Evolutionary conservation across 2,888 invertebrate genomes (phyloP), one percentile per base, ranked within the genome.

Genomic region (Orthonevra nobilis): DNA sequence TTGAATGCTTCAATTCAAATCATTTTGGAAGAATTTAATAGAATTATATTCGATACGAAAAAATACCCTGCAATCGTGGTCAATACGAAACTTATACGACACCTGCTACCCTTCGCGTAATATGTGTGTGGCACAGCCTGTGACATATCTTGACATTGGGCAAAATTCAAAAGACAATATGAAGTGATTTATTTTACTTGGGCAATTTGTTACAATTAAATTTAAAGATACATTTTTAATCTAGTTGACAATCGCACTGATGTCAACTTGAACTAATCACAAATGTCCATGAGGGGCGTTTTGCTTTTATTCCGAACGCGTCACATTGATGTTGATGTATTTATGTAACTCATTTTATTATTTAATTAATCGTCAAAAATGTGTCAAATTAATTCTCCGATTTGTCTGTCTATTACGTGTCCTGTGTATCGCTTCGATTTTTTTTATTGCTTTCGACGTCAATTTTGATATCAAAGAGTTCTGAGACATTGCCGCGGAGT

Each of bases 241-340:
- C 23, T 23, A 23, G 23, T 23, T 4, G 23, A 17, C 19, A 9
- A 89, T 90, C 68, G 7, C 89, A 0, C 82, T 87, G 5, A 86
- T 82, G 2, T 89, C 89, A 0, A 82, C 54, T 15, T 36, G 32
- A 61, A 26, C 12, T 12, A 14, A 48, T 34, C 34, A 1, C 26
- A 81, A 64, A 63, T 54, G 32, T 46, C 58, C 19, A 50, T 42
- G 23, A 30, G 38, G 23, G 34, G 38, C 48, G 12, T 26, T 20
- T 9, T 38, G 7, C 15, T 12, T 61, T 52, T 60, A 17, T 40
- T 19, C 7, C 46, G 2, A 44, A 12, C 26, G 32, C 60, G 69
- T 63, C 56, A 66, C 44, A 20, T 30, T 72, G 46, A 48, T 46
- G 23, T 61, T 79, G 79, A 79, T 68, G 54, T 46, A 81, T 81